A percentile compares a stretch with the other conserved stretches of the same genome.
phyloP scores from a whole-genome alignment of 2,113 vertebrate species.

The Anoplopoma fimbria region DNA sequence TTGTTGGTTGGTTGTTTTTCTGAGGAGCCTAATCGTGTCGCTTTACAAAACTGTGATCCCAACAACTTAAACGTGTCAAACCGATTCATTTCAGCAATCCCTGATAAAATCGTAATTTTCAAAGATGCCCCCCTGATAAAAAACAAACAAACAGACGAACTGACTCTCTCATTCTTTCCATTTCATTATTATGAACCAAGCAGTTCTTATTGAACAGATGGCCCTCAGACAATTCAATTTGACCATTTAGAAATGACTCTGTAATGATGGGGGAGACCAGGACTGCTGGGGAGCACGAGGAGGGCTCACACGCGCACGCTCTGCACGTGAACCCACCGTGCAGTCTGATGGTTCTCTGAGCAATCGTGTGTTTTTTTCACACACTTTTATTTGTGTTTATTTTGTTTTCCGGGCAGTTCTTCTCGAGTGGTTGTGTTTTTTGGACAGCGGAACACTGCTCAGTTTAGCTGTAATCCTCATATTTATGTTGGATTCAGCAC shows the following conservation, averaged over 20 bases:
- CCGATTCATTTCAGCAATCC: constrained; percentile 25
- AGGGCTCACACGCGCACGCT: constrained; percentile 17
- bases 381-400: constrained; percentile 6
- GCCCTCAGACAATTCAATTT: constrained; percentile 67
- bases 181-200: constrained; percentile 68
- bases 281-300: constrained; percentile 22
- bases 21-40: not conserved
- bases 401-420: constrained; percentile 33
- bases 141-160: constrained; percentile 19
- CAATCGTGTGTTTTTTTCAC: constrained; percentile 22
- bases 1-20: not conserved
- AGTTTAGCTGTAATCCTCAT: constrained; percentile 72
- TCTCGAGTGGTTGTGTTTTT: constrained; percentile 43
- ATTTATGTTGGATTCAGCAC: constrained; percentile 73
- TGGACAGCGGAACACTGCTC: constrained; percentile 46
- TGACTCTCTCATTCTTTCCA: constrained; percentile 20
- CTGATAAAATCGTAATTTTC: constrained; percentile 62
- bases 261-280: constrained; percentile 46
- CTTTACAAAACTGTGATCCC: not conserved
- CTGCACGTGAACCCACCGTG: constrained; percentile 20
- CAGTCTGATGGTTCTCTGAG: constrained; percentile 41
- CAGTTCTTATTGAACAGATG: constrained; percentile 64
- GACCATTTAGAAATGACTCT: constrained; percentile 57
- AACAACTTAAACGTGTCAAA: constrained; percentile 14
- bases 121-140: constrained; percentile 34